Evolutionary conservation across 2,797 vertebrate species (phyloP).

Genomic region (Mus spretus): DNA sequence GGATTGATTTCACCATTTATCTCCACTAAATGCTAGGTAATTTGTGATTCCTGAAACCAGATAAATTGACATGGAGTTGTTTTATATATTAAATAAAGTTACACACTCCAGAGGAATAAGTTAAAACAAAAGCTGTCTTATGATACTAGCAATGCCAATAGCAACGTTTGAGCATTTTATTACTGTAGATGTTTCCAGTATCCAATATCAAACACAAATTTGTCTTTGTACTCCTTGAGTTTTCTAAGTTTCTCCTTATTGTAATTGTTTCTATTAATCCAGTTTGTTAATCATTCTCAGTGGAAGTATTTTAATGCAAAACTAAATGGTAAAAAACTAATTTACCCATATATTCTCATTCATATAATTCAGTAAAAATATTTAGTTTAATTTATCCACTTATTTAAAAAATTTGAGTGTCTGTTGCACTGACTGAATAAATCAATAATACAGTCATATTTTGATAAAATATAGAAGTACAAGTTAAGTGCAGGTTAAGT

Average conservation of each 20-base stretch:
- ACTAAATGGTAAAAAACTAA: neutral
- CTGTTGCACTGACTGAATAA: neutral
- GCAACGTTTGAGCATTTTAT: neutral
- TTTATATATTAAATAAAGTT: constrained; percentile 9
- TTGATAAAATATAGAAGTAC: neutral
- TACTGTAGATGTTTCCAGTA: neutral
- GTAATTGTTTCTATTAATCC: neutral
- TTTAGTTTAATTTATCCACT: neutral
- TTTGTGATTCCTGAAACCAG: neutral
- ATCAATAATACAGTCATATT: neutral
- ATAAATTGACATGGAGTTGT: neutral
- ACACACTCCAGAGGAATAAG: neutral
- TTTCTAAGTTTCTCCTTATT: neutral
- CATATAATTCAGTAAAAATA: neutral
- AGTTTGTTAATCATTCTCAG: neutral
- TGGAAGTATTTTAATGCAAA: constrained; percentile 15
- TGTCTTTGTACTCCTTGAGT: neutral
- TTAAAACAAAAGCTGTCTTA: neutral
- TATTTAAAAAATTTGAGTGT: neutral
- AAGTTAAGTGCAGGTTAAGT: neutral
- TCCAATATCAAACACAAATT: neutral
- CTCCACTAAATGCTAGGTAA: neutral
- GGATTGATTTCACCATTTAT: neutral
- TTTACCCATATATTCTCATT: neutral
- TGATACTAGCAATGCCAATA: neutral